Percentiles rank a stretch among this genome's conserved stretches.
Conservation (phyloP, 2,113 vertebrate species). For the Emydura subglobosa region DNA sequence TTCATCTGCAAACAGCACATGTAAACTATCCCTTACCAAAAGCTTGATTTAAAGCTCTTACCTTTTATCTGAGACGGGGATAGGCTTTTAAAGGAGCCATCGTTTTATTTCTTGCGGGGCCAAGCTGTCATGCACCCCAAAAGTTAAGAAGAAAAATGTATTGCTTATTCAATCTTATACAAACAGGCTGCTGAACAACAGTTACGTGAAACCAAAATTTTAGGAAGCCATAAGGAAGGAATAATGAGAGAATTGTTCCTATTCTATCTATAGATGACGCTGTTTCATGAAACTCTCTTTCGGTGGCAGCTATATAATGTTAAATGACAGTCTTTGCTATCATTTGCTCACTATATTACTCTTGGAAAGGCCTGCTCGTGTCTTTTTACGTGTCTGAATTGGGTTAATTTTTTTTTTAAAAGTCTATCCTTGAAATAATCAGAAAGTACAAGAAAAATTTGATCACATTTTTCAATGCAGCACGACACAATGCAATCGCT, state of each 20-base stretch:
- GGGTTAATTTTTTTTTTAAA: background rate
- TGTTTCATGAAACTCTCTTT: slow-evolving; percentile 67
- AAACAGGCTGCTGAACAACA: background rate
- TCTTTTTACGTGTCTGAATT: background rate
- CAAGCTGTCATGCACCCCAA: too few species aligned
- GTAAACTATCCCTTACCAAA: background rate
- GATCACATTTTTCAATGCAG: background rate
- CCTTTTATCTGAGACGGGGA: background rate
- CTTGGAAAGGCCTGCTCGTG: slow-evolving; percentile 16
- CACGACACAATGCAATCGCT: background rate
- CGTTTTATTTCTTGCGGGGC: background rate
- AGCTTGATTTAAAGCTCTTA: background rate
- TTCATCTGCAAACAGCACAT: background rate
- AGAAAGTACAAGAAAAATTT: background rate
- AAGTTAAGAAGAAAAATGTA: too few species aligned
- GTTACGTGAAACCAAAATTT: background rate
- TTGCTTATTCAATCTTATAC: background rate
- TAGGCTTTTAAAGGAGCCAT: background rate
- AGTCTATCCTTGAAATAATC: slow-evolving; percentile 8
- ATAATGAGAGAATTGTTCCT: background rate
- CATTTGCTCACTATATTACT: background rate
- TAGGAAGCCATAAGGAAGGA: background rate
- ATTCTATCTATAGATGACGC: slow-evolving; percentile 76
- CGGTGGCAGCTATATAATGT: background rate
- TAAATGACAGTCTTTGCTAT: background rate